A percentile compares a stretch with the other conserved stretches of the same genome.
phyloP scores from a whole-genome alignment of 2,888 invertebrate species.

The Uloborus plumipes region DNA sequence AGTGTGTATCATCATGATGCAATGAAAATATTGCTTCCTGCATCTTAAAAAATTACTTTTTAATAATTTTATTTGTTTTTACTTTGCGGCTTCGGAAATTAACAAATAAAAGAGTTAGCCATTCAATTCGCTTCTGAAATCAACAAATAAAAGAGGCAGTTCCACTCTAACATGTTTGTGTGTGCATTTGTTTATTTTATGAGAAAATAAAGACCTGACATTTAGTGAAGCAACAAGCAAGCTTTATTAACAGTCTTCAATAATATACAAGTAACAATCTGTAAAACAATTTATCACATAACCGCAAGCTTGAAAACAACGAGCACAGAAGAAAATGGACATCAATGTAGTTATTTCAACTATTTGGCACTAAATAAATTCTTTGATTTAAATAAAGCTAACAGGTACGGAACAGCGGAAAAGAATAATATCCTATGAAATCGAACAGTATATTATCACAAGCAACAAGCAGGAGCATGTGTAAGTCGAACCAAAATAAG shows the following conservation, averaged over 20 bases:
- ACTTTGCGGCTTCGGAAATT: too few species aligned
- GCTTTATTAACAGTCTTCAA: constrained; percentile 63
- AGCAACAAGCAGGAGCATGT: constrained; percentile 55
- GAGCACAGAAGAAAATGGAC: constrained; percentile 63
- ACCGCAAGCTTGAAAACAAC: constrained; percentile 56
- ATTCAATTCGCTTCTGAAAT: too few species aligned
- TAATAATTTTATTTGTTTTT: too few species aligned
- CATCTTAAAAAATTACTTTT: too few species aligned
- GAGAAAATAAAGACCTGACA: too few species aligned
- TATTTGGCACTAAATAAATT: constrained; percentile 63
- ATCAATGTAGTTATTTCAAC: constrained; percentile 48
- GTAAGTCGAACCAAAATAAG: constrained; percentile 47
- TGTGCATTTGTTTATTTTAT: too few species aligned
- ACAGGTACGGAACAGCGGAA: constrained; percentile 45
- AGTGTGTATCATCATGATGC: too few species aligned
- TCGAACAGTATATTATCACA: constrained; percentile 44
- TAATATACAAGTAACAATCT: constrained; percentile 63
- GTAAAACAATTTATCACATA: constrained; percentile 64
- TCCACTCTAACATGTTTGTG: too few species aligned
- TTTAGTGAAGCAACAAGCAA: constrained; percentile 62
- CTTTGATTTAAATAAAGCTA: constrained; percentile 55
- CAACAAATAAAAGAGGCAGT: too few species aligned
- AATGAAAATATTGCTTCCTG: too few species aligned
- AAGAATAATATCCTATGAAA: constrained; percentile 30
- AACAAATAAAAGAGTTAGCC: too few species aligned